These are phyloP conservation scores for Physocephala rufipes DNA, from an alignment of 2,888 invertebrate species.

Conservation along the genomic window DNA sequence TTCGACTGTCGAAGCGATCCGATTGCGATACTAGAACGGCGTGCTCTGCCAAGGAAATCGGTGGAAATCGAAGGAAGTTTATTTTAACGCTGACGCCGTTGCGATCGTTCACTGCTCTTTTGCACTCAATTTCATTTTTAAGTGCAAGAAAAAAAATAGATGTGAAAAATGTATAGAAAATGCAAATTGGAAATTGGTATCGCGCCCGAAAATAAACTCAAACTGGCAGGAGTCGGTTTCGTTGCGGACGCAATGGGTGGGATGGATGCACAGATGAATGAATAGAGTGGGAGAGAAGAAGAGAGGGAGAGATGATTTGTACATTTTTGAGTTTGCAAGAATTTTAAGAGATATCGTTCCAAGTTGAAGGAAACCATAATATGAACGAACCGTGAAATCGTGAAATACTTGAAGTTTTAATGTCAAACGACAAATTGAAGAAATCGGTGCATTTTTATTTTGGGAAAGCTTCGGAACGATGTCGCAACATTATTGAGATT, in stretches of 20 bases:
- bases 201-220: constrained; percentile 22
- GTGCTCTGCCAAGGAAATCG: constrained; percentile 9
- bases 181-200: constrained; percentile 24
- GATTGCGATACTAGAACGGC: too few species aligned
- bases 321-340: not conserved
- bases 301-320: too few species aligned
- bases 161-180: too few species aligned
- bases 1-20: not conserved
- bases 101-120: not conserved
- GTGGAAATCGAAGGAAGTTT: constrained; percentile 38
- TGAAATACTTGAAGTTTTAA: constrained; percentile 2
- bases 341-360: constrained; percentile 32
- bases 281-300: too few species aligned
- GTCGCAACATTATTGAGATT: too few species aligned
- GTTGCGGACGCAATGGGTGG: too few species aligned
- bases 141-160: constrained; percentile 26
- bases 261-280: too few species aligned
- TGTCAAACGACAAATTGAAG: constrained; percentile 9
- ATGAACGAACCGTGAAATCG: constrained; percentile 32
- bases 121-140: not conserved
- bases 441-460: too few species aligned
- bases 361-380: constrained; percentile 51
- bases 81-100: constrained; percentile 26
- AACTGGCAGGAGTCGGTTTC: not conserved
- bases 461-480: too few species aligned